phyloP scores from a whole-genome alignment of 2,113 vertebrate genomes.

The Orientallactaga bullata region DNA sequence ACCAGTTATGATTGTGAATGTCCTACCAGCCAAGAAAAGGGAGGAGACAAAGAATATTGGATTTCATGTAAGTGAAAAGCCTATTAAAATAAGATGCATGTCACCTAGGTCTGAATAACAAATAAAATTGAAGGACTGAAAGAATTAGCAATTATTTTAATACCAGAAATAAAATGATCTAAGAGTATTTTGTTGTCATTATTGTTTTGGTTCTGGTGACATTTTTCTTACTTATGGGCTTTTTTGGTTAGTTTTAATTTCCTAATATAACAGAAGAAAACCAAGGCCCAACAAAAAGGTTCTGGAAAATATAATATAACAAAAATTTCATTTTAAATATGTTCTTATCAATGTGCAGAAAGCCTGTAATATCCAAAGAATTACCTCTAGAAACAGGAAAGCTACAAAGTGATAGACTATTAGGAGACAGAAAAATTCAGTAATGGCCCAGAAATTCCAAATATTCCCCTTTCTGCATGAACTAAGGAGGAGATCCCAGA shows the following conservation, averaged over 20 bases:
- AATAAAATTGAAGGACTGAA: not conserved
- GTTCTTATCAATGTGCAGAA: not conserved
- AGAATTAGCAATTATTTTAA: not conserved
- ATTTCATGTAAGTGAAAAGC: slow-evolving; percentile 20
- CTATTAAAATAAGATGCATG: not conserved
- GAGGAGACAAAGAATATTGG: not conserved
- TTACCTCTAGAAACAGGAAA: not conserved
- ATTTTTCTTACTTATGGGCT: not conserved
- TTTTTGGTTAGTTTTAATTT: not conserved
- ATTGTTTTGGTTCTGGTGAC: not conserved
- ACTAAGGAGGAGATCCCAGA: not conserved
- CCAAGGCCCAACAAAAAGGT: not conserved
- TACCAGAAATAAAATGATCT: not conserved
- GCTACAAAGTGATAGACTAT: not conserved
- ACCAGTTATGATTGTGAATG: not conserved
- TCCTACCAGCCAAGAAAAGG: not conserved
- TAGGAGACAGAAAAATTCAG: not conserved
- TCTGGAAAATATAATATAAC: not conserved
- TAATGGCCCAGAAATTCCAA: not conserved
- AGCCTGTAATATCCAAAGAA: not conserved
- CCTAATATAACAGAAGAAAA: not conserved
- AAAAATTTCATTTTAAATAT: not conserved
- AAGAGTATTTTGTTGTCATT: not conserved
- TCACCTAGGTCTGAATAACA: not conserved
- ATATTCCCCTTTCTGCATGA: not conserved